Conservation (phyloP, 2,113 vertebrate genomes). For the Lophius piscatorius region DNA sequence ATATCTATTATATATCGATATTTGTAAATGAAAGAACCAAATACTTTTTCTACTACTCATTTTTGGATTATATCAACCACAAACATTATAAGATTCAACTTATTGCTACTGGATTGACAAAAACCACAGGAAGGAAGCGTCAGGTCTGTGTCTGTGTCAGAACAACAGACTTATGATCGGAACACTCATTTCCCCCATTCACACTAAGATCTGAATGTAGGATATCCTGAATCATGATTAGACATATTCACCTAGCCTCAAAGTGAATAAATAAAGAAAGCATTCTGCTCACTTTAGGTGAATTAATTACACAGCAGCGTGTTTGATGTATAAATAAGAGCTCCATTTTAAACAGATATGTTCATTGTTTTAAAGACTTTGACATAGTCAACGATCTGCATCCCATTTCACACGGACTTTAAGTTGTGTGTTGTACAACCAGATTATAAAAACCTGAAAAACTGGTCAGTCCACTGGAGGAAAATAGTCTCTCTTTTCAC, state of each 20-base stretch:
- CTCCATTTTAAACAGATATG: neutral
- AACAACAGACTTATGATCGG: no score
- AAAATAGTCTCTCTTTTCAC: neutral
- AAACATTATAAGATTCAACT: no score
- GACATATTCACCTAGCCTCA: neutral
- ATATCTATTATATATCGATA: no score
- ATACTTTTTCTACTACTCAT: no score
- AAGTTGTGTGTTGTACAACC: neutral
- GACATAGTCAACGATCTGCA: neutral
- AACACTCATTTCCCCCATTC: no score
- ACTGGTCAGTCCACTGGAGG: slow-evolving; percentile 6
- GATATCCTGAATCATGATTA: slow-evolving; percentile 10
- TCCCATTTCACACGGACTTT: neutral
- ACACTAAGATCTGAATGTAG: slow-evolving; percentile 2
- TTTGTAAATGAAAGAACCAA: no score
- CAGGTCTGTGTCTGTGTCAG: neutral
- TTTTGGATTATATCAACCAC: no score
- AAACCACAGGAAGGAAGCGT: neutral
- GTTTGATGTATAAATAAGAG: slow-evolving; percentile 23
- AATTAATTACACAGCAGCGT: neutral
- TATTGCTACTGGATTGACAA: no score
- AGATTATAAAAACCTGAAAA: slow-evolving; percentile 2
- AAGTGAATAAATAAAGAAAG: neutral
- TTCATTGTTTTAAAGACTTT: neutral
- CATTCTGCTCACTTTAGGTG: neutral